Base-by-base conservation (phyloP, 2,113 vertebrate genomes). In the Struthio camelus region DNA sequence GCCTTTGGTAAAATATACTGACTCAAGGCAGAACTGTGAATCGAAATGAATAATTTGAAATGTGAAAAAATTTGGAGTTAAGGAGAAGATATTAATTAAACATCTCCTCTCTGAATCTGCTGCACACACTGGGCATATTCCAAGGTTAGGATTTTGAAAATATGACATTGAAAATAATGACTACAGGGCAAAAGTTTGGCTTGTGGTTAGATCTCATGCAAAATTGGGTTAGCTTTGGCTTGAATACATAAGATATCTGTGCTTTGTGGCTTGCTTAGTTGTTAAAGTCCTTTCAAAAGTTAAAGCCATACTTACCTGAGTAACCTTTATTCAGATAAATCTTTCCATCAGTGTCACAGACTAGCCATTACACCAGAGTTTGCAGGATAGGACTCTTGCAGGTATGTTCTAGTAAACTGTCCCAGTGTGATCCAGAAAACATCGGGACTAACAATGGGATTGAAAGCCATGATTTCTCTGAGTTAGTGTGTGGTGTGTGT, bases 121-220 rank as follows among this genome's bases (percentile, higher is more conserved):
- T 89, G 70, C 50, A 9, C 24, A 36, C 20, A 1, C 71, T 28
- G 64, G 23, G 71, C n/a, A 13, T 77, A 95, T 96, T 78, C 72
- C 85, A 95, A 87, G 11, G 1, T 32, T 48, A 42, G 56, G n/a
- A 42, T 88, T 95, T 70, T 69, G 69, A 72, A 91, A 95, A 48
- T 71, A n/a, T n/a, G n/a, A n/a, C n/a, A n/a, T n/a, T n/a, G n/a
- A n/a, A n/a, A 3, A 61, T 24, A 58, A 3, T 61, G 85, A 22
- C 93, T 71, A 40, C 72, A 51, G 67, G 91, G 81, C 67, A 88
- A 0, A 61, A 27, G 23, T 81, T 90, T 93, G 92, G 88, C 36
- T 86, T 30, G 71, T 38, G 90, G 58, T 90, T 46, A 90, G 82
- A 78, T 92, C 34, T 91, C 8, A 69, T 93, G 87, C 89, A 93